Evolutionary conservation across 2,888 invertebrate genomes (phyloP).

Genomic region (Hemithea aestivaria): DNA sequence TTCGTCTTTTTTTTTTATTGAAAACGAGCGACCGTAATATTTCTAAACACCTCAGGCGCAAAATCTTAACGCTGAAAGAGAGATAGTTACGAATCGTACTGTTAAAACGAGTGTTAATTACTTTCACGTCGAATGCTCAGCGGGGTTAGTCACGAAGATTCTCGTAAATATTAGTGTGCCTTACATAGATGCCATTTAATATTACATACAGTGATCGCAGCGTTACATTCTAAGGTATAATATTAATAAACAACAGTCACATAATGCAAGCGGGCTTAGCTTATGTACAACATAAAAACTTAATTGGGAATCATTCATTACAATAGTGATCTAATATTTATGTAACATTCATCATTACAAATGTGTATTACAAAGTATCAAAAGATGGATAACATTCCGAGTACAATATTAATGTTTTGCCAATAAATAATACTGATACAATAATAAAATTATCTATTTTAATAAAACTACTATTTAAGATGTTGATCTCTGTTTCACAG

Average conservation of each 20-base stretch:
- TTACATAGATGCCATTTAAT: constrained; percentile 62
- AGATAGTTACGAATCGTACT: constrained; percentile 30
- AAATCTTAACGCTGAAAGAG: constrained; percentile 33
- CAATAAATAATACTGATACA: constrained; percentile 57
- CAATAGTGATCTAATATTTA: constrained; percentile 42
- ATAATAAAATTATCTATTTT: constrained; percentile 28
- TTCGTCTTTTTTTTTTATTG: constrained; percentile 1
- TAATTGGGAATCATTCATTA: constrained; percentile 45
- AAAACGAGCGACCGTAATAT: constrained; percentile 20
- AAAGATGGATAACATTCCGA: constrained; percentile 17
- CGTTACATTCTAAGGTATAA: constrained; percentile 40
- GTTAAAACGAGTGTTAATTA: constrained; percentile 50
- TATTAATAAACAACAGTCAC: constrained; percentile 76
- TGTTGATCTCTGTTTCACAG: constrained; percentile 41
- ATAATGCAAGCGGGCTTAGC: constrained; percentile 75
- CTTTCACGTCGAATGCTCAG: constrained; percentile 59
- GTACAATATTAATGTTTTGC: constrained; percentile 63
- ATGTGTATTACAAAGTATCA: constrained; percentile 30
- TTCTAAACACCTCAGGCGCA: constrained; percentile 25
- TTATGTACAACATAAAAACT: constrained; percentile 67
- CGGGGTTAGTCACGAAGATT: constrained; percentile 71
- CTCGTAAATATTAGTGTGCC: constrained; percentile 64
- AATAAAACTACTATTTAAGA: constrained; percentile 39
- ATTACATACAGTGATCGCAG: constrained; percentile 57
- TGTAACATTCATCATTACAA: constrained; percentile 31